Evolutionary conservation across 2,888 invertebrate species (phyloP).

Genomic region (Parnassius glacialis): DNA sequence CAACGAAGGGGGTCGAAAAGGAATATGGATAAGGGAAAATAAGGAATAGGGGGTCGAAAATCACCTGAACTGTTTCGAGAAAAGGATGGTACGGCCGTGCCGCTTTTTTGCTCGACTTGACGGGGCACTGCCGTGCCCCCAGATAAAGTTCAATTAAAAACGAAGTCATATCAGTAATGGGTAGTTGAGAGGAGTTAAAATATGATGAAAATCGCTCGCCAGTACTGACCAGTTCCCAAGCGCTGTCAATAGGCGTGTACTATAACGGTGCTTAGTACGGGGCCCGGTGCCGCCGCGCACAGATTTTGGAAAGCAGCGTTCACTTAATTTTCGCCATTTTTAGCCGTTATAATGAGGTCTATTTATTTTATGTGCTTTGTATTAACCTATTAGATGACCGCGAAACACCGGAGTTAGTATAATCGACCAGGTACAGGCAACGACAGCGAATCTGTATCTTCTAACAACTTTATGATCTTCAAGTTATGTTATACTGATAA

Average conservation of each 20-base stretch:
- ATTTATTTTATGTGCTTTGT: not conserved
- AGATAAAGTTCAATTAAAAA: not conserved
- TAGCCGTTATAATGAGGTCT: too few relatives aligned
- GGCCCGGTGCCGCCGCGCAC: not conserved
- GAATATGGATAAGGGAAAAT: too few relatives aligned
- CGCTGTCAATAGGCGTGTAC: slow-evolving; percentile 9
- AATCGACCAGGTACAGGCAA: not conserved
- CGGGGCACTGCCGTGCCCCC: too few relatives aligned
- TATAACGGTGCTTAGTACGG: slow-evolving; percentile 12
- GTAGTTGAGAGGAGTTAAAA: not conserved
- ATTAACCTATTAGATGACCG: not conserved
- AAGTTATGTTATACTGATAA: too few relatives aligned
- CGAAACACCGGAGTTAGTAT: not conserved
- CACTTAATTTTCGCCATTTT: too few relatives aligned
- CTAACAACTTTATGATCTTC: too few relatives aligned
- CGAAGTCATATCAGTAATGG: slow-evolving; percentile 3
- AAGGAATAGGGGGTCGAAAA: too few relatives aligned
- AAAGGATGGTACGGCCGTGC: too few relatives aligned
- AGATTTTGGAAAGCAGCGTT: slow-evolving; percentile 8
- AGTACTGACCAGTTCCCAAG: slow-evolving; percentile 3
- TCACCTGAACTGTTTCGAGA: too few relatives aligned
- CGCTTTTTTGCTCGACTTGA: too few relatives aligned
- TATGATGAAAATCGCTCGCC: slow-evolving; percentile 2
- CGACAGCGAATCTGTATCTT: too few relatives aligned
- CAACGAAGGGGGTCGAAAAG: too few relatives aligned